A percentile compares a stretch with the other conserved stretches of the same genome.
Conservation (phyloP, 2,888 invertebrate genomes). For the Baccha elongata region DNA sequence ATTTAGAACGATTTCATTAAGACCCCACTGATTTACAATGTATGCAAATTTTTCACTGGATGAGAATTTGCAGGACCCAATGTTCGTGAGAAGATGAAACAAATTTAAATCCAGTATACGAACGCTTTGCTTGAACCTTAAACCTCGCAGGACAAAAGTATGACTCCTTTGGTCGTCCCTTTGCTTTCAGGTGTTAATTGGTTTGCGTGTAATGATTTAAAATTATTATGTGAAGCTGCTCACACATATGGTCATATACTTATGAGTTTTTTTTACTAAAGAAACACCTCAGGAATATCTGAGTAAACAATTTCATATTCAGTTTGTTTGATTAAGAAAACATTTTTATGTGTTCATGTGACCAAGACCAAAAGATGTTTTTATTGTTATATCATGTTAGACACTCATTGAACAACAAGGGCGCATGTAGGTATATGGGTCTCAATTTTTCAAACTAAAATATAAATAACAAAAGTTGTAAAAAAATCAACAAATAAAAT, state of each 20-base stretch:
- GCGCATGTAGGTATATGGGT: slow-evolving; percentile 24
- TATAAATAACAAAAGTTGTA: slow-evolving; percentile 14
- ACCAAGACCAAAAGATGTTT: slow-evolving; percentile 7
- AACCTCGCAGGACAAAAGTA: not conserved
- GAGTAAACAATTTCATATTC: not conserved
- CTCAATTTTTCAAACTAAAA: slow-evolving; percentile 7
- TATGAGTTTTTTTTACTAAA: not conserved
- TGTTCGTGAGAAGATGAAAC: slow-evolving; percentile 71
- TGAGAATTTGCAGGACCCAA: not conserved
- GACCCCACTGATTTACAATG: slow-evolving; percentile 29
- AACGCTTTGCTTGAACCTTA: slow-evolving; percentile 5
- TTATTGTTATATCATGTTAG: slow-evolving; percentile 5
- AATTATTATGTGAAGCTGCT: slow-evolving; percentile 65
- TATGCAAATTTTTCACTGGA: not conserved
- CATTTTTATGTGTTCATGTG: not conserved
- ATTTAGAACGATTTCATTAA: no score
- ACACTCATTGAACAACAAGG: slow-evolving; percentile 22
- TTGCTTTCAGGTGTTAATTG: slow-evolving; percentile 75
- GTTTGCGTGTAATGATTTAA: slow-evolving; percentile 75
- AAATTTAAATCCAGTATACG: slow-evolving; percentile 75
- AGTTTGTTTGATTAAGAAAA: slow-evolving; percentile 15
- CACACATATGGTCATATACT: not conserved
- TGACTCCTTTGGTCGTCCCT: slow-evolving; percentile 44
- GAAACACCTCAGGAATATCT: not conserved
- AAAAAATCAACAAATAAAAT: slow-evolving; percentile 23